A percentile compares a stretch with the other conserved stretches of the same genome.
Conservation (phyloP, 2,888 invertebrate genomes). For the Steromphala cineraria region DNA sequence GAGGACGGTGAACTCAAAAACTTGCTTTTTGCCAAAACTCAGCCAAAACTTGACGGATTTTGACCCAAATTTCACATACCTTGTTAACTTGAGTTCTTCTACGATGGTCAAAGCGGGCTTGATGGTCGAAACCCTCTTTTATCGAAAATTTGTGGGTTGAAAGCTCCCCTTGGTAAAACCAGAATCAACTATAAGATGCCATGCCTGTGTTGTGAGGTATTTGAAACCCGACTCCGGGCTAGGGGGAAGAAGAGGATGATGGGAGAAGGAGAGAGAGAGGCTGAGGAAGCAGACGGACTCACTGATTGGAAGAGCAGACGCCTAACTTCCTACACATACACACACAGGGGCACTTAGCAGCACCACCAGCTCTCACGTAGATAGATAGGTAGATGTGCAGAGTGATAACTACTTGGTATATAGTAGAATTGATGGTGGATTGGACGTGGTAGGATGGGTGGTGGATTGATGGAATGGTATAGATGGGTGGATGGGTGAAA, state of each 20-base stretch:
- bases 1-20: background rate
- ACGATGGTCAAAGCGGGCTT: constrained; percentile 8
- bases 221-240: background rate
- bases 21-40: background rate
- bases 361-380: background rate
- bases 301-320: background rate
- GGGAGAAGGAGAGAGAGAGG: background rate
- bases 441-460: background rate
- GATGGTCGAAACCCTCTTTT: constrained; percentile 12
- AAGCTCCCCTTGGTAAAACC: constrained; percentile 36
- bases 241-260: constrained; percentile 1
- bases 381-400: background rate
- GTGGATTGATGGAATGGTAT: background rate
- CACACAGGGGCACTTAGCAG: background rate
- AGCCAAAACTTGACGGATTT: background rate
- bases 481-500: too few relatives aligned
- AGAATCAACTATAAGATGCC: constrained; percentile 44
- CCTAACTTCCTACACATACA: background rate
- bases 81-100: background rate
- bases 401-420: background rate
- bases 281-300: background rate
- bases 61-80: background rate
- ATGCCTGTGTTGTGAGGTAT: constrained; percentile 29
- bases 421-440: background rate
- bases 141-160: constrained; percentile 33